Evolutionary conservation across 2,888 invertebrate genomes (phyloP), one percentile per base, ranked within the genome.

Genomic region (Urechis unicinctus): DNA sequence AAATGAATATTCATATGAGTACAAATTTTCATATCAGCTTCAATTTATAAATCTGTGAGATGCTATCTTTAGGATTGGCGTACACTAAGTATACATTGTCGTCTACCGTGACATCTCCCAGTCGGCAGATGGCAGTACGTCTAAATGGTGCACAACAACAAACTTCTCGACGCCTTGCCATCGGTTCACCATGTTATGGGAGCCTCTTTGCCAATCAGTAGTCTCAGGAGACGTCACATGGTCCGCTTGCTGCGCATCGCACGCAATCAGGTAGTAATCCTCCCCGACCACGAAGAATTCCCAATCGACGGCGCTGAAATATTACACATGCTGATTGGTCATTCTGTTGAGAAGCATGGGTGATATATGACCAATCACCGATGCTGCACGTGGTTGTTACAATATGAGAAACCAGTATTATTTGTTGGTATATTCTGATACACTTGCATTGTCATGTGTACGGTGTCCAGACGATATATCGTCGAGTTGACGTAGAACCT

Each of bases 281-380:
- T 61, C 63, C 1, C 73, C 74, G 3, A 76, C 61, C 2, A 56
- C 58, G 60, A 75, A 68, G 53, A 66, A 67, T 53, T 76, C 75
- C 75, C 75, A 75, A 64, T 76, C 76, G 22, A 74, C 68, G 5
- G 72, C 73, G 56, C 76, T 75, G 67, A 42, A 68, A 66, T 21
- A 36, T 36, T 13, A 36, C 36, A 17, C 17, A 13, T 13, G 9
- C 9, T 17, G 17, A 36, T 36, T 9, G 9, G 36, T 36, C 17
- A 36, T 36, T 9, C 9, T 36, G 9, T 36, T 36, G 36, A 36
- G n/a, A n/a, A n/a, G n/a, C n/a, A 36, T 36, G 36, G 36, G 36
- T 17, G 9, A 45, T 22, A 21, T 17, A 45, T 21, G n/a, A n/a
- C n/a, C n/a, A n/a, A n/a, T n/a, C n/a, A n/a, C n/a, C n/a, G n/a